phyloP scores from a whole-genome alignment of 2,888 invertebrate genomes.

The Altica lythri region DNA sequence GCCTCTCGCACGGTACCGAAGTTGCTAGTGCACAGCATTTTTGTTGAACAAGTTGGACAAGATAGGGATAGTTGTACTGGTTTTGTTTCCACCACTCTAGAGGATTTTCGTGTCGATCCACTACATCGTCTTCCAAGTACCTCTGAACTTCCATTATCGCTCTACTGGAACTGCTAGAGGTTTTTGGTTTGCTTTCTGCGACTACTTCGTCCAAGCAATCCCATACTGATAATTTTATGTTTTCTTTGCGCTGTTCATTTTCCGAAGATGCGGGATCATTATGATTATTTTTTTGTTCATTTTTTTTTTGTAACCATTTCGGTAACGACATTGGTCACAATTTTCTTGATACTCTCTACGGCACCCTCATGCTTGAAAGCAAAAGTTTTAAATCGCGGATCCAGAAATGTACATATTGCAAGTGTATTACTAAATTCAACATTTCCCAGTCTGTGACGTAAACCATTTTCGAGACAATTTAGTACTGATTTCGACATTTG shows the following conservation, averaged over 20 bases:
- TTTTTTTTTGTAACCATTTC: neutral
- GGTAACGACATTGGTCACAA: neutral
- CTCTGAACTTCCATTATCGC: neutral
- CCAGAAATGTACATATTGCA: slow-evolving; percentile 15
- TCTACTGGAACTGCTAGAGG: neutral
- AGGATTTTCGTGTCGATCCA: neutral
- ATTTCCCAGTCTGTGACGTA: slow-evolving; percentile 14
- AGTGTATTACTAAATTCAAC: slow-evolving; percentile 21
- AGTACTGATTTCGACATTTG: slow-evolving; percentile 1
- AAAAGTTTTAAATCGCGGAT: slow-evolving; percentile 17
- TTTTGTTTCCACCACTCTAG: neutral
- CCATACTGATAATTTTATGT: neutral
- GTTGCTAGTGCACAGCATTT: slow-evolving; percentile 3
- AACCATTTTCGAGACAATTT: slow-evolving; percentile 24
- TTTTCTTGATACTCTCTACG: neutral
- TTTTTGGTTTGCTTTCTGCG: neutral
- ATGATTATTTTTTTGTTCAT: neutral
- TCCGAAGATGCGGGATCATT: neutral
- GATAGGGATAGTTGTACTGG: neutral
- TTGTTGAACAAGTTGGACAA: neutral
- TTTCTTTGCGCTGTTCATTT: neutral
- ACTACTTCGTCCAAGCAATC: neutral
- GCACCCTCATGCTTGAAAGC: slow-evolving; percentile 1
- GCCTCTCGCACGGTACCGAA: neutral
- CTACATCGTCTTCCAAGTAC: slow-evolving; percentile 9